Percentiles rank a stretch among this genome's conserved stretches.
These are phyloP conservation scores for Tokudaia tokunoshimensis DNA, from an alignment of 2,797 vertebrate genomes.

Conservation along the genomic window DNA sequence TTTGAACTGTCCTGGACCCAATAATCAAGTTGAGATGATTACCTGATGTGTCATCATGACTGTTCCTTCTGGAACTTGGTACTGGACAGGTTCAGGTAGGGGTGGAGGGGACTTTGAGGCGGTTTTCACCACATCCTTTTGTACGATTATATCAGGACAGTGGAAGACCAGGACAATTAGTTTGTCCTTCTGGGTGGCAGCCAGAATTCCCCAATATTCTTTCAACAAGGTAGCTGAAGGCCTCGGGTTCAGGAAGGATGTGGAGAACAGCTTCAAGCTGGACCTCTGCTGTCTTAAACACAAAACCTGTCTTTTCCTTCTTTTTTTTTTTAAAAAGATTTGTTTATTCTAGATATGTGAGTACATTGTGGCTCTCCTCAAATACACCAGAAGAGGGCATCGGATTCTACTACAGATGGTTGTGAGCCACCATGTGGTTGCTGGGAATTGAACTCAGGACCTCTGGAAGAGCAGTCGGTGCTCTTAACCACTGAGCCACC, in stretches of 20 bases:
- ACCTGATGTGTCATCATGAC: neutral
- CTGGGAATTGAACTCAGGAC: too few species aligned
- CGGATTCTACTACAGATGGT: too few species aligned
- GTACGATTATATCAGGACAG: neutral
- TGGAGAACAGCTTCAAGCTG: neutral
- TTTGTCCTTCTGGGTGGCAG: conserved; percentile 7
- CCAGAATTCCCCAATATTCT: neutral
- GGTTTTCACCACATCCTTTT: neutral
- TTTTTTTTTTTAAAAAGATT: too few species aligned
- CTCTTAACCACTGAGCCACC: too few species aligned
- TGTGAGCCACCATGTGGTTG: too few species aligned
- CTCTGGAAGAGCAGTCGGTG: too few species aligned
- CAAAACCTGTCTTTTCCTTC: neutral
- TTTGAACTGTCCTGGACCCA: neutral
- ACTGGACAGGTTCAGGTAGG: neutral
- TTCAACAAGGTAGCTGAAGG: neutral
- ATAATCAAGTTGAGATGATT: neutral
- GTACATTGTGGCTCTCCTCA: too few species aligned
- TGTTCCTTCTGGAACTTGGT: conserved; percentile 30
- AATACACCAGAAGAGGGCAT: too few species aligned
- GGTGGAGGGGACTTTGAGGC: neutral
- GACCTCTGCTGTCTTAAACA: conserved; percentile 21
- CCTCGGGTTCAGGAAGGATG: neutral
- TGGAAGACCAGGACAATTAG: neutral
- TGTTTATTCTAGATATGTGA: too few species aligned